Conservation (phyloP, 1,140 invertebrate genomes). For the Mactra quadrangularis region DNA sequence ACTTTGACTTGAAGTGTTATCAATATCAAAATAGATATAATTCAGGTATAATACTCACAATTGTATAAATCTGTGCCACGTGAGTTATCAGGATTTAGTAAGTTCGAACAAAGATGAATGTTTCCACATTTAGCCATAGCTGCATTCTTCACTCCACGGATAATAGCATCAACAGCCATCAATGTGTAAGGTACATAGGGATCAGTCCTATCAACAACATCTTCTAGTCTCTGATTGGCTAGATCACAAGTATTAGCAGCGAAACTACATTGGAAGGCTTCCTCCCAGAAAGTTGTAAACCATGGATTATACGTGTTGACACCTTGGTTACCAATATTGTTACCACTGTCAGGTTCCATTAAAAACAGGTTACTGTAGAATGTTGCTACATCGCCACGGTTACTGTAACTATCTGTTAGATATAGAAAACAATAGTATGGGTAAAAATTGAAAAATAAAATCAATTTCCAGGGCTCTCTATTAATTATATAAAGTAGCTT, state of each 20-base stretch:
- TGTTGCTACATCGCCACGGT: constrained; percentile 33
- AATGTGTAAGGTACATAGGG: constrained; percentile 70
- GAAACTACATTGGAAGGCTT: constrained; percentile 64
- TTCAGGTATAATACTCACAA: constrained; percentile 49
- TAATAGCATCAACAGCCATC: constrained; percentile 70
- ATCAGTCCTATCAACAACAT: constrained; percentile 38
- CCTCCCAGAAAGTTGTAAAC: constrained; percentile 74
- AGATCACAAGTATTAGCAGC: constrained; percentile 39
- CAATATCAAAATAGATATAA: too few species aligned
- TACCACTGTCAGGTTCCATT: constrained; percentile 57
- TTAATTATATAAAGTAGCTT: too few species aligned
- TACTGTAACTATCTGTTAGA: neutral
- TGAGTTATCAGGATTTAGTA: constrained; percentile 62
- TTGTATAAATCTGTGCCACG: constrained; percentile 63
- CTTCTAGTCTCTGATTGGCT: constrained; percentile 31
- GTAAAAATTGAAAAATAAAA: too few species aligned
- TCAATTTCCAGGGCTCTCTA: too few species aligned
- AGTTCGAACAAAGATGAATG: constrained; percentile 62
- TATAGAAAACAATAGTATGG: too few species aligned
- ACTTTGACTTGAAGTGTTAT: too few species aligned
- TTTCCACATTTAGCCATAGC: constrained; percentile 45
- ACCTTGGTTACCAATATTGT: neutral
- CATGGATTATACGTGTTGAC: constrained; percentile 65
- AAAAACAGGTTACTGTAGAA: constrained; percentile 63
- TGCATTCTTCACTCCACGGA: constrained; percentile 66